phyloP scores from a whole-genome alignment of 1,140 invertebrate species.

The Orius insidiosus region DNA sequence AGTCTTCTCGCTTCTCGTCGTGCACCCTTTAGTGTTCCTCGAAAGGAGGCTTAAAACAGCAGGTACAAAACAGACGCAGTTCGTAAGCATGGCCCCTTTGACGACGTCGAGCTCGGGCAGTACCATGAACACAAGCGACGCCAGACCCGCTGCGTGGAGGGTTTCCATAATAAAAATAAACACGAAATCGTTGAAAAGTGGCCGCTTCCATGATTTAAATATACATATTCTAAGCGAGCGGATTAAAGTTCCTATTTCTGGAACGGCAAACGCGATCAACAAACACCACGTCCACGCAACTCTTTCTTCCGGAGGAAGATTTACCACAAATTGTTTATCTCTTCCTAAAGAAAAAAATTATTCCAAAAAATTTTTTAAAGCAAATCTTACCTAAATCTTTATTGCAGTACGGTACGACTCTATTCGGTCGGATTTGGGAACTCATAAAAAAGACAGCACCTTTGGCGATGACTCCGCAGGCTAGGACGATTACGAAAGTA shows the following conservation, averaged over 20 bases:
- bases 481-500: slow-evolving; percentile 69
- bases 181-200: slow-evolving; percentile 21
- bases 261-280: slow-evolving; percentile 68
- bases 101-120: slow-evolving; percentile 81
- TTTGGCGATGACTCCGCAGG: slow-evolving; percentile 67
- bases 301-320: slow-evolving; percentile 60
- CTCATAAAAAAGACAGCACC: slow-evolving; percentile 80
- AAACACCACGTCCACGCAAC: slow-evolving; percentile 87
- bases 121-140: slow-evolving; percentile 67
- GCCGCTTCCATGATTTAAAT: slow-evolving; percentile 44
- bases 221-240: slow-evolving; percentile 72
- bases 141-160: slow-evolving; percentile 67
- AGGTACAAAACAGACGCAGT: slow-evolving; percentile 80
- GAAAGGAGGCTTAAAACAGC: slow-evolving; percentile 58
- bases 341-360: slow-evolving; percentile 34
- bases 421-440: slow-evolving; percentile 60
- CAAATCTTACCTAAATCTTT: slow-evolving; percentile 50
- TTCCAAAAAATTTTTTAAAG: neutral
- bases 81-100: slow-evolving; percentile 83
- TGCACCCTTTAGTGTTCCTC: slow-evolving; percentile 44
- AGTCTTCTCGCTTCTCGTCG: slow-evolving; percentile 32
- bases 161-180: slow-evolving; percentile 66
- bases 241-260: slow-evolving; percentile 71
- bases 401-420: slow-evolving; percentile 62
- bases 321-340: slow-evolving; percentile 62